These are phyloP conservation scores for Pterostichus madidus DNA, from an alignment of 2,888 invertebrate genomes.

Conservation along the genomic window DNA sequence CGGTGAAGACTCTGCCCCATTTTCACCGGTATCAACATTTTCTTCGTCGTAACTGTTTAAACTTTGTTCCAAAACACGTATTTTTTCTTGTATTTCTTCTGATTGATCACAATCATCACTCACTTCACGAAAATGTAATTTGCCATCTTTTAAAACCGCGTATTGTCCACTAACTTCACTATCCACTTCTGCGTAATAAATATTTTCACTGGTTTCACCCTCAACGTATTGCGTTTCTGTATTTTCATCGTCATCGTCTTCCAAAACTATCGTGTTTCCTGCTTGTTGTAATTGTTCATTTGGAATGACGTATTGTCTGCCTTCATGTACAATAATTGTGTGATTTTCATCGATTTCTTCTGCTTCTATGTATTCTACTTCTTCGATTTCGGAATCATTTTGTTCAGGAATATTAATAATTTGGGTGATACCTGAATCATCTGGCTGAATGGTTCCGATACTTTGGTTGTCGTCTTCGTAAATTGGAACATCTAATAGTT, in stretches of 20 bases:
- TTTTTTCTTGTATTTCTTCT: slow-evolving; percentile 29
- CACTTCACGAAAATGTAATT: slow-evolving; percentile 67
- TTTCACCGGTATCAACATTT: neutral
- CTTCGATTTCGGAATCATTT: neutral
- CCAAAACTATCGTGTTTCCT: slow-evolving; percentile 10
- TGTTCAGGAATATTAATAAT: no score
- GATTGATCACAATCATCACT: slow-evolving; percentile 21
- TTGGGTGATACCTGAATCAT: neutral
- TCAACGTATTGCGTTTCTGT: neutral
- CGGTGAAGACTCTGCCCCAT: slow-evolving; percentile 19
- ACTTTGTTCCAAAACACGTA: slow-evolving; percentile 32
- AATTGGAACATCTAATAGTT: slow-evolving; percentile 9
- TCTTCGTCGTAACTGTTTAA: slow-evolving; percentile 41
- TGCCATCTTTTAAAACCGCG: slow-evolving; percentile 70
- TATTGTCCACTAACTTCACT: slow-evolving; percentile 65
- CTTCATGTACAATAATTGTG: neutral
- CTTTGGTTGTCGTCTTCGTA: neutral
- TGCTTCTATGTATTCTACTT: slow-evolving; percentile 54
- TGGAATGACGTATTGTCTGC: slow-evolving; percentile 39
- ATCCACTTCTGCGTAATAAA: slow-evolving; percentile 5
- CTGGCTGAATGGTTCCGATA: neutral
- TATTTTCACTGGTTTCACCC: neutral
- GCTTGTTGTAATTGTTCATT: slow-evolving; percentile 5
- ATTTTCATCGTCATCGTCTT: neutral
- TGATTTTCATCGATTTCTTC: slow-evolving; percentile 47